phyloP scores from a whole-genome alignment of 1,140 invertebrate species.

The Lepidotrigona ventralis region DNA sequence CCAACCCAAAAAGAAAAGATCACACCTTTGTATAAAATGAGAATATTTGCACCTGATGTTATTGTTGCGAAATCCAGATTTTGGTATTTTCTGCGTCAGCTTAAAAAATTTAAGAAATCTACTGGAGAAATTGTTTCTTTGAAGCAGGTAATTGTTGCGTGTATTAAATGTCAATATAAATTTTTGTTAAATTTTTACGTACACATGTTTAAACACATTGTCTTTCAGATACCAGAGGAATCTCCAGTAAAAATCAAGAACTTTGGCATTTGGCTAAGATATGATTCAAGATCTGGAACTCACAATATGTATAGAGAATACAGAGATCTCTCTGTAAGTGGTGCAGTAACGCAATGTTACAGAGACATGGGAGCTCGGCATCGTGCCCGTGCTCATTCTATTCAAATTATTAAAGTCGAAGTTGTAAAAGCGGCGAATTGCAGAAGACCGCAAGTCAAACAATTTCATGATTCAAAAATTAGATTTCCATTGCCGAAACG shows the following conservation, averaged over 20 bases:
- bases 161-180: background rate
- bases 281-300: conserved; percentile 98
- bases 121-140: conserved; percentile 98
- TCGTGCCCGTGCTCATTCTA: conserved; percentile 97
- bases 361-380: conserved; percentile 99
- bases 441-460: conserved; percentile 96
- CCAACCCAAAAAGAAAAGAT: conserved; percentile 92
- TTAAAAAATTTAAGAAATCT: conserved; percentile 99
- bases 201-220: background rate
- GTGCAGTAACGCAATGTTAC: conserved; percentile 99
- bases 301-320: conserved; percentile 99
- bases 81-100: conserved; percentile 99
- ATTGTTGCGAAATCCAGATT: conserved; percentile 99
- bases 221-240: conserved; percentile 90
- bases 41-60: conserved; percentile 98
- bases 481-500: conserved; percentile 97
- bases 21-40: conserved; percentile 99
- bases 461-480: conserved; percentile 98
- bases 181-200: background rate
- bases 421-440: conserved; percentile 92
- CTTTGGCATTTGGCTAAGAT: conserved; percentile 99
- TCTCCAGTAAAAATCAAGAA: conserved; percentile 98
- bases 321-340: conserved; percentile 95
- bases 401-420: conserved; percentile 99
- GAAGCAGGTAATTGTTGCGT: conserved; percentile 83